Evolutionary conservation across 2,113 vertebrate species (phyloP), one percentile per base, ranked within the genome.

Genomic region (Hippocampus comes): DNA sequence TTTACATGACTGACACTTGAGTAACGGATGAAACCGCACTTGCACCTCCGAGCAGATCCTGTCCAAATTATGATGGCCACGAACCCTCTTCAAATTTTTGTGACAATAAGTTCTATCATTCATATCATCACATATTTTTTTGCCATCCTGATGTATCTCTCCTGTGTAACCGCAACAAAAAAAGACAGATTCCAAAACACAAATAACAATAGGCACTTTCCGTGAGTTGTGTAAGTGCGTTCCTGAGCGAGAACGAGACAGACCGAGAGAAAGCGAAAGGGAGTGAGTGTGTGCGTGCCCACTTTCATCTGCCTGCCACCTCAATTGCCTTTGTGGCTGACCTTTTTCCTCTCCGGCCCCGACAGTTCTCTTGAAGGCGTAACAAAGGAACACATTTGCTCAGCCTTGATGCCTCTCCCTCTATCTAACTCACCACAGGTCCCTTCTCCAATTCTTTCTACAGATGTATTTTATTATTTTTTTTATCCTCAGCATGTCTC

Each of bases 331-430:
- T 42, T 71, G 68, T 73, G 64, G 11, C 66, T 84, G 85, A 87
- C 82, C 87, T 87, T 87, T 89, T 72, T 76, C 53, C 79, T 84
- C 76, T 73, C 27, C 66, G 70, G 77, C 85, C 61, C 73, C 80
- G 78, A 85, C 79, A 80, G 65, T 70, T 86, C 74, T 78, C 75
- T 86, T 88, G 84, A 87, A 81, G 67, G 80, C 80, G 76, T 60
- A 86, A 87, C 79, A 88, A 84, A 89, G 73, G 43, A 81, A 68
- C 78, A 82, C 74, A 87, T 87, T 86, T 84, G 67, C 73, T 20
- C 64, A 69, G 76, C 70, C n/a, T 63, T 38, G 66, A 76, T 74
- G 78, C 74, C 69, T 51, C 71, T 65, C 55, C 23, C 56, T 73
- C 70, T 21, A 10, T 85, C 78, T 49, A 76, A 71, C 55, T 61